Percentiles rank a stretch among this genome's conserved stretches.
These are phyloP conservation scores for Sphyrna mokarran DNA, from an alignment of 2,113 vertebrate genomes.

Conservation along the genomic window DNA sequence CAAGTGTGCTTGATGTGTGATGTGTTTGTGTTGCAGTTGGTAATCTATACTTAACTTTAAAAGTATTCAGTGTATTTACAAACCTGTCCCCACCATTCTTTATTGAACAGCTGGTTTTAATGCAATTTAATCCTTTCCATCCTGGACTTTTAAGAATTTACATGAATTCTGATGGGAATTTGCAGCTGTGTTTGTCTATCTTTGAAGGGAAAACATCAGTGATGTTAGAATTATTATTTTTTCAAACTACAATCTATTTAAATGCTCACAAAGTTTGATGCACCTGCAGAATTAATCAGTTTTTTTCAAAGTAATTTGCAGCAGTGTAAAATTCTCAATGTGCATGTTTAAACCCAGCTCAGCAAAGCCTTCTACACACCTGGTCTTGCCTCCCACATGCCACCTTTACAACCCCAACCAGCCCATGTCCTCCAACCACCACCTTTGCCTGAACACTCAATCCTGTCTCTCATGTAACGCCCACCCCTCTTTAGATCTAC, in stretches of 20 bases:
- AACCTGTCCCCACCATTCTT: neutral
- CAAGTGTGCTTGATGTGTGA: too few species aligned
- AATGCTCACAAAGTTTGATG: neutral
- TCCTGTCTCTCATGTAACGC: neutral
- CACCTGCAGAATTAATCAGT: neutral
- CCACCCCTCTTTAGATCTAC: neutral
- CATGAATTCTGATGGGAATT: neutral
- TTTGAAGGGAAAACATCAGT: neutral
- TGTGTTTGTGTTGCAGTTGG: neutral
- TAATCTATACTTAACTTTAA: neutral
- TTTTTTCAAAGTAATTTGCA: neutral
- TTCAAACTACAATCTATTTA: neutral
- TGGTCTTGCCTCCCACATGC: neutral
- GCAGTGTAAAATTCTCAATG: neutral
- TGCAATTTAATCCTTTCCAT: neutral
- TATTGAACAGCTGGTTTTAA: neutral
- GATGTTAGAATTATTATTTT: neutral
- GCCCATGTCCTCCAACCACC: neutral
- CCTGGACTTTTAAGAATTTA: neutral
- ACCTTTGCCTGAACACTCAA: neutral
- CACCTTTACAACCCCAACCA: neutral
- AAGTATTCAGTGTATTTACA: neutral
- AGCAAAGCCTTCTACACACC: neutral
- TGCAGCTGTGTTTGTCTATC: neutral
- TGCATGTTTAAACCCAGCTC: neutral